Percentiles rank a stretch among this genome's conserved stretches.
phyloP scores from a whole-genome alignment of 2,888 invertebrate species.

The Tenthredo distinguenda region DNA sequence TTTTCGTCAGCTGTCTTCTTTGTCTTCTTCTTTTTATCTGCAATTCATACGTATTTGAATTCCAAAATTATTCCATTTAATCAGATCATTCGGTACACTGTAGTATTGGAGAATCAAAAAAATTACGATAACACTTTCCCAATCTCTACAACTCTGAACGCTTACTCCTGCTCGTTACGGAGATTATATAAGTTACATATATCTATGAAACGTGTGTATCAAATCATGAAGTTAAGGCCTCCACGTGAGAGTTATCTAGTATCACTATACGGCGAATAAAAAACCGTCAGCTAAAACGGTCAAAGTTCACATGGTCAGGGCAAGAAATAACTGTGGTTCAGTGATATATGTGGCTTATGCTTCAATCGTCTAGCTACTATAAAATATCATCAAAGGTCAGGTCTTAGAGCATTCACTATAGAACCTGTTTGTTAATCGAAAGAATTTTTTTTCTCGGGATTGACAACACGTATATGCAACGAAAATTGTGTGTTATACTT shows the following conservation, averaged over 20 bases:
- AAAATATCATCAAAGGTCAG: constrained; percentile 20
- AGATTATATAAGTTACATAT: neutral
- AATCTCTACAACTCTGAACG: neutral
- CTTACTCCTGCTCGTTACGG: neutral
- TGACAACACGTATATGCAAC: neutral
- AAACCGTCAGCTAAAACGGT: neutral
- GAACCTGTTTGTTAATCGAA: neutral
- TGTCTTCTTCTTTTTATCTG: constrained; percentile 40
- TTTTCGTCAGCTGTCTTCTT: constrained; percentile 50
- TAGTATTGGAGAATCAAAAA: neutral
- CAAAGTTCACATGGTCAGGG: neutral
- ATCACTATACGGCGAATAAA: neutral
- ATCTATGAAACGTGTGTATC: neutral
- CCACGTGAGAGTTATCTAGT: neutral
- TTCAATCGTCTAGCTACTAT: neutral
- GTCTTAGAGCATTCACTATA: neutral
- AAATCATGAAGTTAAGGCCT: constrained; percentile 25
- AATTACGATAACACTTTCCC: neutral
- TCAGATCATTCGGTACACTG: neutral
- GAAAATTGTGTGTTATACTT: neutral
- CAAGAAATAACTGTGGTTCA: neutral
- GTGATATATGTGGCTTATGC: neutral
- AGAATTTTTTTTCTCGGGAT: neutral
- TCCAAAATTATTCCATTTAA: neutral
- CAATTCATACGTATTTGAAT: neutral